Evolutionary conservation across 2,797 vertebrate genomes (phyloP).

Genomic region (Platalea minor): DNA sequence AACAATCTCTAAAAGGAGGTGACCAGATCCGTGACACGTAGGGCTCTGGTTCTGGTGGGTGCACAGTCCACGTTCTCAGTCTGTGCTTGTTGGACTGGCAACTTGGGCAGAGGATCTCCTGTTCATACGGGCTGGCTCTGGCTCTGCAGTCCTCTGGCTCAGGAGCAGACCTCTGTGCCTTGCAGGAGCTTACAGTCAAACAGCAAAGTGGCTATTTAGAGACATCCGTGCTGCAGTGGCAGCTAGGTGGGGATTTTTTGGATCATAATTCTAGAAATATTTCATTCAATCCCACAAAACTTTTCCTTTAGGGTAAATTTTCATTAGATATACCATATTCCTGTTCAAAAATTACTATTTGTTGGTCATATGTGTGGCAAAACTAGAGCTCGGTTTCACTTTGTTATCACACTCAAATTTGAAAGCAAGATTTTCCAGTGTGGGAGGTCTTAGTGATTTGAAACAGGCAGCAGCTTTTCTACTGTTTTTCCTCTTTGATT

Average conservation of each 20-base stretch:
- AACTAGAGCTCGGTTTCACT: background rate
- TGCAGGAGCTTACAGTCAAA: background rate
- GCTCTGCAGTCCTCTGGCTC: background rate
- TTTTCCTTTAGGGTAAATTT: background rate
- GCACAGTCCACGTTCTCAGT: accelerated
- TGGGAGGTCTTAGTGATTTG: background rate
- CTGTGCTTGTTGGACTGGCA: accelerated
- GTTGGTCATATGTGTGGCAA: background rate
- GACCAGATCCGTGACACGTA: accelerated
- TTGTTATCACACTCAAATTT: background rate
- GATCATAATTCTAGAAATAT: background rate
- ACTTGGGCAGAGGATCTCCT: background rate
- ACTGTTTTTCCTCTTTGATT: background rate
- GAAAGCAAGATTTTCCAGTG: background rate
- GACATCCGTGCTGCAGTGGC: accelerated
- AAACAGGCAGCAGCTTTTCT: background rate
- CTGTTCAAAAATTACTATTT: background rate
- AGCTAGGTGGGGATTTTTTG: background rate
- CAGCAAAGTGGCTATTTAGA: background rate
- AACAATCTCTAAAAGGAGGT: background rate
- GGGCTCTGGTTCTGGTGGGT: background rate
- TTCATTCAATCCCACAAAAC: background rate
- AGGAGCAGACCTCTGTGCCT: background rate
- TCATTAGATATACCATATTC: background rate
- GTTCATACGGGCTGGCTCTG: background rate